Evolutionary conservation across 2,888 invertebrate genomes (phyloP).

Genomic region (Heteropelma amictum): DNA sequence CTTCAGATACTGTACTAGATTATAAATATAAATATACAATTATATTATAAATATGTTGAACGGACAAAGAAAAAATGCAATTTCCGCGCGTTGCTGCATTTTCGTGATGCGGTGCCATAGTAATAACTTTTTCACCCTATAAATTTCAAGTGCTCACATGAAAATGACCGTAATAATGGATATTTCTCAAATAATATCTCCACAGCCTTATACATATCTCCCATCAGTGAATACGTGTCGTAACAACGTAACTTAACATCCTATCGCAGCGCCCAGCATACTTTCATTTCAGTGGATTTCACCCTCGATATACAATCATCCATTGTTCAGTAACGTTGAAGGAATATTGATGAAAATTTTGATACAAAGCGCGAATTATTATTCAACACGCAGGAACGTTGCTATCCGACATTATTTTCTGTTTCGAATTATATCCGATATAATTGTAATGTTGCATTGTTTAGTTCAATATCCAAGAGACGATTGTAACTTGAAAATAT

Average conservation of each 20-base stretch:
- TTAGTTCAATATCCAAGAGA: too few species aligned
- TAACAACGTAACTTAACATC: not conserved
- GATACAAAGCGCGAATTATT: too few species aligned
- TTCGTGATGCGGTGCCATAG: not conserved
- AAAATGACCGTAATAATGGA: not conserved
- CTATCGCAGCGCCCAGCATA: not conserved
- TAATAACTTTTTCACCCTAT: not conserved
- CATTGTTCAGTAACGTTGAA: not conserved
- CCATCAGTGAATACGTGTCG: not conserved
- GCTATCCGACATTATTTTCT: too few species aligned
- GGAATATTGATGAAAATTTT: too few species aligned
- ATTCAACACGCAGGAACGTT: too few species aligned
- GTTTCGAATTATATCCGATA: too few species aligned
- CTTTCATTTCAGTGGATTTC: not conserved
- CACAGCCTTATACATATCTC: too few species aligned
- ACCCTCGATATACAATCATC: not conserved
- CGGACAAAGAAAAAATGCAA: not conserved
- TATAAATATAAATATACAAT: too few species aligned
- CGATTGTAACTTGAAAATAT: too few species aligned
- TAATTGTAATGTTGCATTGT: too few species aligned
- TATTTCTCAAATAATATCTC: constrained; percentile 1
- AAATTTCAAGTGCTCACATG: not conserved
- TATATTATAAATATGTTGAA: not conserved
- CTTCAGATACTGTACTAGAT: too few species aligned
- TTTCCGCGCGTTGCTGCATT: not conserved